Evolutionary conservation across 2,113 vertebrate species (phyloP).

Genomic region (Eublepharis macularius): DNA sequence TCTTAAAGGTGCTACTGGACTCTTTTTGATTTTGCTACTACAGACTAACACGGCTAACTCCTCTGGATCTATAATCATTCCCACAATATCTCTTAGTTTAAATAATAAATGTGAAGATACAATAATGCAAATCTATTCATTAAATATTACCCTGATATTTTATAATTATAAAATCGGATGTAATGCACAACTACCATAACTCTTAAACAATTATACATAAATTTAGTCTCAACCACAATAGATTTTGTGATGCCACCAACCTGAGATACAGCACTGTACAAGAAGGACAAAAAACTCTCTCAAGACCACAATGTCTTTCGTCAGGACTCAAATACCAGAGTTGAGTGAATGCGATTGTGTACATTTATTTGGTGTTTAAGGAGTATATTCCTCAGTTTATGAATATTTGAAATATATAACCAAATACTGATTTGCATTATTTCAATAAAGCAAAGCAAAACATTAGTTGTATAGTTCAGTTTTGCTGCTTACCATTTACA

Average conservation of each 20-base stretch:
- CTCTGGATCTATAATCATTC: too few species aligned
- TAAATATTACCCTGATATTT: background rate
- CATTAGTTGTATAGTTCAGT: background rate
- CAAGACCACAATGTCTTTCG: background rate
- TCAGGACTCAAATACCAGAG: background rate
- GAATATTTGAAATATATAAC: background rate
- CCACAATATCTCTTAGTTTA: background rate
- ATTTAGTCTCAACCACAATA: background rate
- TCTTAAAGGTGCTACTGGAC: too few species aligned
- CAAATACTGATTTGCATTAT: background rate
- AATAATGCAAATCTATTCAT: background rate
- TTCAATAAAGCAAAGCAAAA: constrained; percentile 4
- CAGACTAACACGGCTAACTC: too few species aligned
- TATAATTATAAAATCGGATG: background rate
- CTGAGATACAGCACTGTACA: background rate
- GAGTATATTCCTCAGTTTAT: background rate
- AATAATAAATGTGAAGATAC: background rate
- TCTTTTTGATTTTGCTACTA: too few species aligned
- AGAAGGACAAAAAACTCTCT: too few species aligned
- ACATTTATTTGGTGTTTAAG: background rate
- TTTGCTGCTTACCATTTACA: constrained; percentile 89
- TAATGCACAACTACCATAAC: background rate
- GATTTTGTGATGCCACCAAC: background rate
- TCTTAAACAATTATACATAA: background rate
- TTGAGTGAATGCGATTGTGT: background rate